phyloP scores from a whole-genome alignment of 2,113 vertebrate genomes.

The Melanostigma gelatinosum region DNA sequence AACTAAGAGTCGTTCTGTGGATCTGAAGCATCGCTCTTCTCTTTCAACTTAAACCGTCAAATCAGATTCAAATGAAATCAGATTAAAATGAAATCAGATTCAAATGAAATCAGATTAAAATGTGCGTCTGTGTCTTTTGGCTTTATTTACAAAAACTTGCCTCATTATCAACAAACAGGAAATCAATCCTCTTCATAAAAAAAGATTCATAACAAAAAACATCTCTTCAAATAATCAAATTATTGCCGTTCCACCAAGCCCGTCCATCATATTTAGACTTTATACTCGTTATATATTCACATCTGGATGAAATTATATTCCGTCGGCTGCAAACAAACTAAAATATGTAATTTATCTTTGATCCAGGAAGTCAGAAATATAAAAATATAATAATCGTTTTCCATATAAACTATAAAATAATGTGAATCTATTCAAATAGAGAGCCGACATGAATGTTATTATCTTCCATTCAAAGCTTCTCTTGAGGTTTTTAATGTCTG shows the following conservation, averaged over 20 bases:
- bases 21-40: background rate
- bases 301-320: background rate
- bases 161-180: background rate
- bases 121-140: background rate
- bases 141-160: constrained; percentile 29
- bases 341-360: background rate
- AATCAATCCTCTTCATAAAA: background rate
- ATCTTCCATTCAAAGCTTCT: background rate
- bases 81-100: too few species aligned
- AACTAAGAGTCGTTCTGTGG: too few species aligned
- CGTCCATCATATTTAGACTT: background rate
- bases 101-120: too few species aligned
- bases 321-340: background rate
- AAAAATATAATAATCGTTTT: too few species aligned
- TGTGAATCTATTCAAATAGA: background rate
- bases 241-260: constrained; percentile 5
- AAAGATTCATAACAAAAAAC: background rate
- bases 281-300: background rate
- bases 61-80: background rate
- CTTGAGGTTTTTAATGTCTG: background rate
- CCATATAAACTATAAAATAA: background rate
- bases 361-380: background rate
- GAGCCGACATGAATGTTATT: background rate
- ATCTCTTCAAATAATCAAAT: background rate
- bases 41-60: background rate